Percentiles rank a stretch among this genome's conserved stretches.
Conservation (phyloP, 2,113 vertebrate genomes). For the Salvator merianae region DNA sequence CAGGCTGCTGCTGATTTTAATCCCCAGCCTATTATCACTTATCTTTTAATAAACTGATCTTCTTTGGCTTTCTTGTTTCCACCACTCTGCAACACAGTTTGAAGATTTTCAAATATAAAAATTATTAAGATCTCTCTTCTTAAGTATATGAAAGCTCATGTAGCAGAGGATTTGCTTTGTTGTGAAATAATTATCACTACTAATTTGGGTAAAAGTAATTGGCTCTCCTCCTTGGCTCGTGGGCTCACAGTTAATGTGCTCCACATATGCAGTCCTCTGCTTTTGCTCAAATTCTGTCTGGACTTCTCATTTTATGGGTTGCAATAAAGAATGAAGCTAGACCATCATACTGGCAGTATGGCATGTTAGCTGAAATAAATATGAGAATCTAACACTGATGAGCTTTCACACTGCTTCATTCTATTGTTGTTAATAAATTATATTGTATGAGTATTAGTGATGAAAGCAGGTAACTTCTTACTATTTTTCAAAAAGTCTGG, state of each 20-base stretch:
- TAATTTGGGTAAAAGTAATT: not conserved
- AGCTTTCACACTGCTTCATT: not conserved
- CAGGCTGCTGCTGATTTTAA: not conserved
- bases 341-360: not conserved
- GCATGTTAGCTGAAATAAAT: not conserved
- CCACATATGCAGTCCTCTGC: not conserved
- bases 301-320: conserved; percentile 18
- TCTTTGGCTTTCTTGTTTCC: not conserved
- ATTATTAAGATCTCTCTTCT: not conserved
- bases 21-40: not conserved
- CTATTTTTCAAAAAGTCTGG: conserved; percentile 28
- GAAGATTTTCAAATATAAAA: not conserved
- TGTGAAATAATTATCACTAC: not conserved
- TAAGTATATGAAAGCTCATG: not conserved
- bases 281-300: not conserved
- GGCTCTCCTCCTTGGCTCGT: not conserved
- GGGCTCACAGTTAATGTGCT: not conserved
- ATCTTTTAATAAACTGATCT: not conserved
- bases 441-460: not conserved
- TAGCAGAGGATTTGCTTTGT: not conserved
- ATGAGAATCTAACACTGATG: not conserved
- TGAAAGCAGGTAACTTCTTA: not conserved
- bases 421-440: not conserved
- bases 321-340: not conserved
- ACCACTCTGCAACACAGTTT: not conserved